A percentile compares a stretch with the other conserved stretches of the same genome.
Evolutionary conservation across 2,888 invertebrate genomes (phyloP).

Genomic region (Polietes domitor): DNA sequence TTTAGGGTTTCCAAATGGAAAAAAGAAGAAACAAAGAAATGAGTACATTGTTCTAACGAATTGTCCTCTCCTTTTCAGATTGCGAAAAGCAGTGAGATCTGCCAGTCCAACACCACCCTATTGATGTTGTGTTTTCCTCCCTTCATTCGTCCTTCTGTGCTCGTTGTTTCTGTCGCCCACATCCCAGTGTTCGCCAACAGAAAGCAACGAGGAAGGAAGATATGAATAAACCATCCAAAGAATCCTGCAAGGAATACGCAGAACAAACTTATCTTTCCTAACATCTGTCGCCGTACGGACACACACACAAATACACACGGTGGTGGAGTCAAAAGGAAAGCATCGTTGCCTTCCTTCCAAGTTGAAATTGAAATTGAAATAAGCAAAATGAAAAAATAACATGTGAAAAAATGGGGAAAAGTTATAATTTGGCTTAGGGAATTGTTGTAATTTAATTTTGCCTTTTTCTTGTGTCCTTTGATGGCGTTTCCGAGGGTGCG

Average conservation of each 20-base stretch:
- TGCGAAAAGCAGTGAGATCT: constrained; percentile 36
- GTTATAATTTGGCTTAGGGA: constrained; percentile 71
- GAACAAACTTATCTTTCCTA: constrained; percentile 65
- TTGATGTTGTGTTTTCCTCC: neutral
- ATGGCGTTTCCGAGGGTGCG: neutral
- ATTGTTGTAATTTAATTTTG: constrained; percentile 72
- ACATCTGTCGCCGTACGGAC: constrained; percentile 62
- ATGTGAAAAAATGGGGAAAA: constrained; percentile 60
- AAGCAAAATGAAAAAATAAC: constrained; percentile 32
- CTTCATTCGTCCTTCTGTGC: constrained; percentile 22
- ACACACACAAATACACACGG: constrained; percentile 45
- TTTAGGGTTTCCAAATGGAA: neutral
- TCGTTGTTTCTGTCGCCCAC: constrained; percentile 28
- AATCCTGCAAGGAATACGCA: constrained; percentile 46
- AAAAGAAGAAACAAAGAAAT: constrained; percentile 31
- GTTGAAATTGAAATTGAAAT: constrained; percentile 36
- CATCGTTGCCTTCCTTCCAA: constrained; percentile 13
- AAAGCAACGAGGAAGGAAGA: constrained; percentile 48
- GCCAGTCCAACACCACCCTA: neutral
- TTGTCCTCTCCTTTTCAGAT: constrained; percentile 53
- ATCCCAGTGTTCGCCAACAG: neutral
- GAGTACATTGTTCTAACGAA: constrained; percentile 54
- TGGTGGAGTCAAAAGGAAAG: constrained; percentile 32
- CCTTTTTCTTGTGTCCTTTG: constrained; percentile 45
- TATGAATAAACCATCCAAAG: constrained; percentile 52